Base-by-base conservation (phyloP, 2,888 invertebrate genomes). In the Diabrotica balteata region DNA sequence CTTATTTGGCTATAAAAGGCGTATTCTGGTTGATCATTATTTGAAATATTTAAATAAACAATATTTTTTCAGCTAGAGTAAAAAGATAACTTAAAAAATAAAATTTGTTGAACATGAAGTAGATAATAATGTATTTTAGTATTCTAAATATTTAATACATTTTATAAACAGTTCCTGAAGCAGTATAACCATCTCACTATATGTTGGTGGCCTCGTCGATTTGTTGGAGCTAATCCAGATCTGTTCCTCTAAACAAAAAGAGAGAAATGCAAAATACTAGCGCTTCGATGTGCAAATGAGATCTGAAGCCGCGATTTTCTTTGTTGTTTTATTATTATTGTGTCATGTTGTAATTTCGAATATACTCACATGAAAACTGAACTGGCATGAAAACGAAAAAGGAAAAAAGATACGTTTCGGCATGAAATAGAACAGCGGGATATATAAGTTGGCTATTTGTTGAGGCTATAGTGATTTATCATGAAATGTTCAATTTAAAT, bases 251-350 rank as follows among this genome's bases (percentile, higher is more conserved):
- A 4, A 32, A 32, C 32, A 68, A 50, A 63, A 65, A 67, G 73
- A 76, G 74, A 74, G 77, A 76, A 75, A 79, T 72, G 74, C 76
- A 76, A 62, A 59, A 60, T 47, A 51, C 61, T 50, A 46, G 57
- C 74, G 76, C 77, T 76, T 77, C 78, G 76, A 78, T 80, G 79
- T 79, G 79, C 77, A 80, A 80, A 80, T 82, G 82, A 82, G 82
- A 81, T 83, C 78, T 76, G 76, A 72, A 62, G 76, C 77, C 76
- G 70, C 75, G 74, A 74, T 76, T 73, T 74, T 67, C 50, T 73
- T 73, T 67, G 74, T 76, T 77, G 74, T 75, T 71, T 74, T 74
- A 68, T 63, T 68, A 66, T 70, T 61, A 63, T 62, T 59, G 65
- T 66, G 67, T 68, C 63, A 46, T 68, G 68, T 63, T 68, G 69